Evolutionary conservation across 2,888 invertebrate genomes (phyloP), one percentile per base, ranked within the genome.

Genomic region (Hipparchia semele): DNA sequence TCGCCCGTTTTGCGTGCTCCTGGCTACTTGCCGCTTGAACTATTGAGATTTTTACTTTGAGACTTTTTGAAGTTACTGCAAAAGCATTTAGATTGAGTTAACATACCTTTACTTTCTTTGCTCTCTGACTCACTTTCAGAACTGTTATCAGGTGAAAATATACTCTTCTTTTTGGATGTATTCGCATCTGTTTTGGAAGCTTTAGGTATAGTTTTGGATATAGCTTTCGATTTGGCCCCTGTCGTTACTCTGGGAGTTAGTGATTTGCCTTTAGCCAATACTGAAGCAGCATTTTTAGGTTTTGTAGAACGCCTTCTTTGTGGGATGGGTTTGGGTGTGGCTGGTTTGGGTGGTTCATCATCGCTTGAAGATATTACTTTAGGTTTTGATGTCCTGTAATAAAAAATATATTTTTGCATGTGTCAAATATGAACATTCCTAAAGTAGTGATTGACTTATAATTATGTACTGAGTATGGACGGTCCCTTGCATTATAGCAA

Each of bases 111-210:
- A 68, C 80, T 81, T 5, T 78, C 80, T 73, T 89, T 89, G 60
- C 93, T 87, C 80, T 95, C 90, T 1, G 91, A 82, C 80, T 91
- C 90, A 67, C 90, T 89, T 84, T 90, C 90, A 73, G 94, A 88
- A 85, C 91, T 92, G 82, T 97, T 97, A 79, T 97, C 97, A 0
- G 97, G 97, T 70, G 97, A 97, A 82, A 97, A 97, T 82, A 97
- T 97, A 82, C 97, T 97, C 84, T 96, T 97, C 85, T 96, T 96
- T 82, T 96, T 96, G 61, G 87, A 83, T 2, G 86, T 85, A 2
- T 85, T 78, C 72, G 88, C 86, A 71, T 84, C 79, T 72, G 87
- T 83, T 33, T 79, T 76, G 53, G 81, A 76, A 0, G 89, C 78
- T 82, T 94, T 94, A 33, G 86, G 82, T 54, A 87, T 80, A 0